Conservation (phyloP, 2,113 vertebrate genomes). For the Lagopus muta region DNA sequence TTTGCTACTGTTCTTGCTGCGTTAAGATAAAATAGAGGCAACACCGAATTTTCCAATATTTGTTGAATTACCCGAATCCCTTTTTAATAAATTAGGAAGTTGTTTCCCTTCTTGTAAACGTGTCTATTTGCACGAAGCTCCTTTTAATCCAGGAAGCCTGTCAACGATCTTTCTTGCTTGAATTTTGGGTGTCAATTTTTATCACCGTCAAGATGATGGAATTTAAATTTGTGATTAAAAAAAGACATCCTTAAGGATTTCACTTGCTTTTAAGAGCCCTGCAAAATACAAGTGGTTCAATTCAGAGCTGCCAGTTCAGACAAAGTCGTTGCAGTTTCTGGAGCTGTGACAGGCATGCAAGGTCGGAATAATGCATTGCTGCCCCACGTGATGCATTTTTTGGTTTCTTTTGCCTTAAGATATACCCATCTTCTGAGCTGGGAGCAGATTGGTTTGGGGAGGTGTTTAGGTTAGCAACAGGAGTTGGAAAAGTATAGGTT, state of each 20-base stretch:
- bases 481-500: background rate
- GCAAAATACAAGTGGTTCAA: background rate
- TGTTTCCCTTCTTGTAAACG: slow-evolving; percentile 38
- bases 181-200: slow-evolving; percentile 15
- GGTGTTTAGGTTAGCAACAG: background rate
- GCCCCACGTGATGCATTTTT: background rate
- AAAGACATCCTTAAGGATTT: background rate
- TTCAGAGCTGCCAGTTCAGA: slow-evolving; percentile 13
- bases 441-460: background rate
- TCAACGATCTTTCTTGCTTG: background rate
- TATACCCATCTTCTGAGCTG: background rate
- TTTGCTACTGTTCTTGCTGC: background rate
- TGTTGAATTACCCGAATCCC: slow-evolving; percentile 46
- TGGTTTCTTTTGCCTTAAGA: background rate
- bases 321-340: background rate
- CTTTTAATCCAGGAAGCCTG: background rate
- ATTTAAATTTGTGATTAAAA: slow-evolving; percentile 42
- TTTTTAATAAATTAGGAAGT: slow-evolving; percentile 35
- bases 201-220: background rate
- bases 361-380: background rate
- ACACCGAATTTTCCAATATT: slow-evolving; percentile 35
- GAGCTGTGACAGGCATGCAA: background rate
- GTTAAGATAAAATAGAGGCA: background rate
- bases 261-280: slow-evolving; percentile 3
- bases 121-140: background rate